A percentile compares a stretch with the other conserved stretches of the same genome.
These are phyloP conservation scores for Opisthocomus hoazin DNA, from an alignment of 2,113 vertebrate genomes.

Conservation along the genomic window DNA sequence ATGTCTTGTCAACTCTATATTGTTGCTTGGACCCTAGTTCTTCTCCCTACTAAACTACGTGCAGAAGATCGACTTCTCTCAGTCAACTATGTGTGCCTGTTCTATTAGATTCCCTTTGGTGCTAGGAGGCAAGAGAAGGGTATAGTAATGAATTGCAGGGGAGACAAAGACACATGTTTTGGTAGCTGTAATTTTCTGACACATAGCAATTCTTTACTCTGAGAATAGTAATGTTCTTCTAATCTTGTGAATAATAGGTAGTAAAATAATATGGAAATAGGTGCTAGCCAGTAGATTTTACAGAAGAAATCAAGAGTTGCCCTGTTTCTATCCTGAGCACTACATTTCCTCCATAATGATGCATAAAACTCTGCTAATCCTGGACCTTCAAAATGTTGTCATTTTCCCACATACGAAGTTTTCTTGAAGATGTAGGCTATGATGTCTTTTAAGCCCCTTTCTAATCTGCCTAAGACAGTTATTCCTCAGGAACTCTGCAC, in stretches of 20 bases:
- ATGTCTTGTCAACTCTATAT: neutral
- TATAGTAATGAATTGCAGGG: neutral
- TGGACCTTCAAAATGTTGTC: neutral
- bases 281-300: neutral
- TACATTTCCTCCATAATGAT: neutral
- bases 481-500: neutral
- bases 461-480: neutral
- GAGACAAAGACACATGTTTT: neutral
- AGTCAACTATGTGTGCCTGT: rapidly evolving
- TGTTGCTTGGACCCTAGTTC: neutral
- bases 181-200: neutral
- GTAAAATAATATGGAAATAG: neutral
- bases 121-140: neutral
- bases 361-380: neutral
- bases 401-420: neutral
- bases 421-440: neutral
- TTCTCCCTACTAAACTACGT: neutral
- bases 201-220: neutral
- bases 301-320: neutral
- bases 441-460: neutral
- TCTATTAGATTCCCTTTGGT: neutral
- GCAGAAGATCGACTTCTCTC: neutral
- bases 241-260: neutral
- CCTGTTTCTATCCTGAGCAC: neutral
- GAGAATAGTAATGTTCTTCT: neutral